Base-by-base conservation (phyloP, 1,140 invertebrate species). In the Papilio dardanus region DNA sequence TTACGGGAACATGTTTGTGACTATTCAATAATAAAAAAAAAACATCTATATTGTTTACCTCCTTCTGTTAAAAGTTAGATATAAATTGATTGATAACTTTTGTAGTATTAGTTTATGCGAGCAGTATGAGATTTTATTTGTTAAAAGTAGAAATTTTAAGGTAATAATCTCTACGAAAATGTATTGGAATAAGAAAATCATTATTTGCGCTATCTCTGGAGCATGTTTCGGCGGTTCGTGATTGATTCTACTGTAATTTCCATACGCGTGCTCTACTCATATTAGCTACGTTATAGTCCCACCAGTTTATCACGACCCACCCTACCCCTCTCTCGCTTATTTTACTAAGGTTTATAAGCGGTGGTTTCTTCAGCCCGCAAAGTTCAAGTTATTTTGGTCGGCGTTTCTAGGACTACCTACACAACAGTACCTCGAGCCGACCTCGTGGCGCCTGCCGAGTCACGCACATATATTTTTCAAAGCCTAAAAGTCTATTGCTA, bases 161-260 rank as follows among this genome's bases (percentile, higher is more conserved):
- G 3, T 12, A 28, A 58, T 73, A 19, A 87, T 88, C 81, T 89
- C 83, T 86, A 88, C 86, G 81, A 80, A 82, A 88, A 86, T 86
- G 73, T 82, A 83, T 87, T 90, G 86, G 87, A 79, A 78, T 84
- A 85, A 88, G 81, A 78, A 85, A 85, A 75, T 79, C 82, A 87
- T 90, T 89, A 85, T 86, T 90, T 91, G 83, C 85, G 86, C 83
- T 89, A 86, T 91, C 89, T 91, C 83, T 81, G 73, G 80, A 82
- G 79, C 83, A 87, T 88, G 88, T 92, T 92, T 90, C 85, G 86
- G 84, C 81, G 78, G 81, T 90, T 90, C 90, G 90, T 92, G 90
- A 92, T 92, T 92, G 90, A 92, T 92, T 91, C 85, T 82, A 86
- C 88, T 87, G 88, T 90, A 92, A 92, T 92, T 92, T 92, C 89